Conservation (phyloP, 2,888 invertebrate genomes). For the Hermaeophaga mercurialis region DNA sequence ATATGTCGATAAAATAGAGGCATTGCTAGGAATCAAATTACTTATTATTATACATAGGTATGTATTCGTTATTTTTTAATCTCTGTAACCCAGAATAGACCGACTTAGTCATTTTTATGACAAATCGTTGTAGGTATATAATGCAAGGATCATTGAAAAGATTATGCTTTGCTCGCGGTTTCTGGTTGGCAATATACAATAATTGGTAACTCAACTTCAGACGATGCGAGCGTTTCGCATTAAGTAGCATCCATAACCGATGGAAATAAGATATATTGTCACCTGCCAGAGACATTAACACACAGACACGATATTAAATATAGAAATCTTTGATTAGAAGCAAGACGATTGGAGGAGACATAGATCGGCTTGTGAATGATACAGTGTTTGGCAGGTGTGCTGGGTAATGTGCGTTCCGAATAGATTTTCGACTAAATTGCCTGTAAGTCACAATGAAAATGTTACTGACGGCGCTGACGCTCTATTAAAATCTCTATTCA, state of each 20-base stretch:
- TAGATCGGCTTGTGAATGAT: constrained; percentile 43
- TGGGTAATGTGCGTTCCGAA: constrained; percentile 36
- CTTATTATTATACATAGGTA: too few relatives aligned
- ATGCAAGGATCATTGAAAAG: constrained; percentile 2
- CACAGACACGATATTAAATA: constrained; percentile 38
- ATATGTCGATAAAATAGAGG: too few relatives aligned
- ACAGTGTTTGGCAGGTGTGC: constrained; percentile 48
- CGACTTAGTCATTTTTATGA: too few relatives aligned
- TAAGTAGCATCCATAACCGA: constrained; percentile 29
- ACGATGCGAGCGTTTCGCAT: constrained; percentile 31
- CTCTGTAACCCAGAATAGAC: too few relatives aligned
- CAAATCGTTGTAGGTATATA: not conserved
- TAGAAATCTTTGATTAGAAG: constrained; percentile 52
- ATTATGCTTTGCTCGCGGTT: not conserved
- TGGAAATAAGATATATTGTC: constrained; percentile 35
- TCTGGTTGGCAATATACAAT: not conserved
- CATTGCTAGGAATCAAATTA: too few relatives aligned
- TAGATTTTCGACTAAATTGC: constrained; percentile 39
- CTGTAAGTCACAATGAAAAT: constrained; percentile 39
- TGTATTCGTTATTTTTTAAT: too few relatives aligned
- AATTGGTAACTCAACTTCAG: constrained; percentile 21
- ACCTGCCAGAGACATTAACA: constrained; percentile 26
- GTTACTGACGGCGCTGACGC: constrained; percentile 30
- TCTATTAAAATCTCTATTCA: constrained; percentile 36
- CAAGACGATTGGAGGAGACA: constrained; percentile 48